Conservation (phyloP, 2,113 vertebrate genomes). For the Lampris megalopsis region DNA sequence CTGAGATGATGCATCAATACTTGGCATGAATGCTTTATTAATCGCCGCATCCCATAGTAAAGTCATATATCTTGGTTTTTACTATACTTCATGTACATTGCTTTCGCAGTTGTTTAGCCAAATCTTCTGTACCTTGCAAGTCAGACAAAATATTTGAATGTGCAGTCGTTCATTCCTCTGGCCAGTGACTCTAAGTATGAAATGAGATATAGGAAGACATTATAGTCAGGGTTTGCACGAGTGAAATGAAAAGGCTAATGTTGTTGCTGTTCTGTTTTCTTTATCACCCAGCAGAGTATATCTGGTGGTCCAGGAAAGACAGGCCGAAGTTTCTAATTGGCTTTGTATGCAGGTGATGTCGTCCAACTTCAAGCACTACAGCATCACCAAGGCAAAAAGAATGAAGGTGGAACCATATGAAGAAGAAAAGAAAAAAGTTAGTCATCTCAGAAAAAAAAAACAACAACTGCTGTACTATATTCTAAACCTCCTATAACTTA, state of each 20-base stretch:
- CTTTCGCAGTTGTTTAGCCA: background rate
- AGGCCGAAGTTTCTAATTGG: slow-evolving; percentile 95
- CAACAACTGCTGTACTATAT: slow-evolving; percentile 96
- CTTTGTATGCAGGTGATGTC: slow-evolving; percentile 92
- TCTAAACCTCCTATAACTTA: slow-evolving; percentile 86
- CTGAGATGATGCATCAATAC: too few species aligned
- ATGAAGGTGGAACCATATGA: slow-evolving; percentile 84
- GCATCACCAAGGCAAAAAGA: slow-evolving; percentile 77
- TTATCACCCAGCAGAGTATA: slow-evolving; percentile 86
- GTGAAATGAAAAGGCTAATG: slow-evolving; percentile 18
- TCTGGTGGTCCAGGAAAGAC: slow-evolving; percentile 95
- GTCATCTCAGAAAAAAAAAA: slow-evolving; percentile 90
- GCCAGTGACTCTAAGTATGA: background rate
- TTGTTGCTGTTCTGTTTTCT: slow-evolving; percentile 32
- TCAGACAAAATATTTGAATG: background rate
- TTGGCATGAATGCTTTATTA: too few species aligned
- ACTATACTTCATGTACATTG: background rate
- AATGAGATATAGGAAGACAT: background rate
- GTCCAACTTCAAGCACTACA: slow-evolving; percentile 91
- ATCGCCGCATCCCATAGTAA: too few species aligned
- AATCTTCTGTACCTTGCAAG: background rate
- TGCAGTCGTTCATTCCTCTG: background rate
- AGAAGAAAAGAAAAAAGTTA: slow-evolving; percentile 82
- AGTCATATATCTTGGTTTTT: too few species aligned
- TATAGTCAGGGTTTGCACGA: background rate